Base-by-base conservation (phyloP, 1,140 invertebrate genomes). In the Drosophila tsacasi region DNA sequence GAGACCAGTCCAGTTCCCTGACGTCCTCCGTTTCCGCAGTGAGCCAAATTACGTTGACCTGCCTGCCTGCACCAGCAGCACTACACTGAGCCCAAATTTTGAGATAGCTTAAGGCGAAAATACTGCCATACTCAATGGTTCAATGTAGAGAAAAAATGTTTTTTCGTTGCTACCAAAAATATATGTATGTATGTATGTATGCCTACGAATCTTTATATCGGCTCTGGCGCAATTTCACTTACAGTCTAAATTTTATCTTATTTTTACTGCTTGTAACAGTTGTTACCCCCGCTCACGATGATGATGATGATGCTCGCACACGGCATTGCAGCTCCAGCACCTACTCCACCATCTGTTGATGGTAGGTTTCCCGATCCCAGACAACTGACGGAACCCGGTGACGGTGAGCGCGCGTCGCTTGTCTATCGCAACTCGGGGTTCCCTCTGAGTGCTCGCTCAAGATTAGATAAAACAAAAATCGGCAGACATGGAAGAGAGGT, bases 341-440 rank as follows among this genome's bases (percentile, higher is more conserved):
- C 83, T 76, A 79, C 77, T 90, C 85, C 85, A 90, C 79, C 85
- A 90, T 85, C 85, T 90, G 85, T 82, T 91, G 65, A 75, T n/a
- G 54, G 21, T 39, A 25, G 54, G 35, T 25, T 37, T 12, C 15
- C 54, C 35, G 57, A 62, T 63, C 25, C 55, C 66, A 75, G 84
- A 81, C 85, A 83, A 71, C 83, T 87, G 82, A 71, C 73, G 58
- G 57, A 64, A 32, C 54, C 59, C 52, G 62, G 25, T 57, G 79
- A 82, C 72, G 62, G 10, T 47, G 52, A 44, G 62, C 74, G 42
- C 60, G 75, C 65, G 75, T 68, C 55, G 39, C 62, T 82, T 68
- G 49, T 62, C 79, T 76, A 73, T 66, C 57, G 69, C 12, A 42
- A 40, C 13, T 32, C n/a, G 47, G 66, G 23, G 27, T 62, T 25